Evolutionary conservation across 2,888 invertebrate genomes (phyloP).

Genomic region (Coenonympha glycerion): DNA sequence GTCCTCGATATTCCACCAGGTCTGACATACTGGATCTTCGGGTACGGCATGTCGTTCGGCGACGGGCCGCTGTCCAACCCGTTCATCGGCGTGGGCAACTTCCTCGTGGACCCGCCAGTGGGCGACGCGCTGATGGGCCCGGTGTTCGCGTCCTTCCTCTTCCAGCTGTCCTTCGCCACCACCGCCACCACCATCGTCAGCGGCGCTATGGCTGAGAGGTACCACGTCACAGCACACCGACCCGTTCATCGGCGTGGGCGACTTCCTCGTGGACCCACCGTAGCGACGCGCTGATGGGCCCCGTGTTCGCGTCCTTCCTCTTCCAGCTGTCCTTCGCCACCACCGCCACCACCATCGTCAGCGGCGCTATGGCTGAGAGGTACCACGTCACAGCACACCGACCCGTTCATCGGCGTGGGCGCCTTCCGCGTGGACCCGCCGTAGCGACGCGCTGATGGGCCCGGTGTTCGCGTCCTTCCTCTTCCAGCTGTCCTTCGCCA

Average conservation of each 20-base stretch:
- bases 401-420: constrained; percentile 88
- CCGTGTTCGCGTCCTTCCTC: constrained; percentile 89
- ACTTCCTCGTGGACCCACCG: constrained; percentile 86
- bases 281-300: constrained; percentile 86
- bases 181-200: constrained; percentile 94
- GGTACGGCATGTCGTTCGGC: constrained; percentile 94
- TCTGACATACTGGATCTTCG: constrained; percentile 95
- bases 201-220: constrained; percentile 96
- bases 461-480: constrained; percentile 90
- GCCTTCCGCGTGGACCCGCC: constrained; percentile 87
- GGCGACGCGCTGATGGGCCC: constrained; percentile 88
- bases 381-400: constrained; percentile 79
- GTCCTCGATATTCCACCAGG: no score
- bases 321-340: constrained; percentile 95
- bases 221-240: constrained; percentile 79
- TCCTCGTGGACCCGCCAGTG: constrained; percentile 84
- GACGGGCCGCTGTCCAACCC: constrained; percentile 82
- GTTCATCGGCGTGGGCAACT: constrained; percentile 89
- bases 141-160: constrained; percentile 90
- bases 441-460: constrained; percentile 85
- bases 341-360: constrained; percentile 92
- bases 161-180: constrained; percentile 93
- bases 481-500: constrained; percentile 93
- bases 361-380: constrained; percentile 96
- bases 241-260: constrained; percentile 88